Conservation (phyloP, 1,140 invertebrate species). For the Eueides isabella region DNA sequence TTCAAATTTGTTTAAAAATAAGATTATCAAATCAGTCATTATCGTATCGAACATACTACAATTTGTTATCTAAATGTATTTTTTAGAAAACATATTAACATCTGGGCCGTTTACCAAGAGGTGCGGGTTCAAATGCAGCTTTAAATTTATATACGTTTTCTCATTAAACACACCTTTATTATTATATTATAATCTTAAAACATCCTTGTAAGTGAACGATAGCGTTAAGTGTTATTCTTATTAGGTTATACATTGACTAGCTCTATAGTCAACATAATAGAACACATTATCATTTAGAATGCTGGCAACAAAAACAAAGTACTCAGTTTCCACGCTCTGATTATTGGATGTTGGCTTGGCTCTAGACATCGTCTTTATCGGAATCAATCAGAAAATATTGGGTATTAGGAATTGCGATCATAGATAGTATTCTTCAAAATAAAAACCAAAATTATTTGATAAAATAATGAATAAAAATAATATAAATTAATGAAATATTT, state of each 20-base stretch:
- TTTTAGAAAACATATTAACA: too few relatives aligned
- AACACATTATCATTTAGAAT: slow-evolving; percentile 49
- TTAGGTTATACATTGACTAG: slow-evolving; percentile 21
- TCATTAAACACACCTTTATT: slow-evolving; percentile 23
- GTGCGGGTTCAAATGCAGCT: too few relatives aligned
- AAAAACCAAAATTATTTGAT: background rate
- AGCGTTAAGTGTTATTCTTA: slow-evolving; percentile 52
- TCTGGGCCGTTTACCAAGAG: too few relatives aligned
- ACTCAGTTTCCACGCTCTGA: slow-evolving; percentile 81
- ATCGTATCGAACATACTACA: slow-evolving; percentile 24
- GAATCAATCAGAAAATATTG: slow-evolving; percentile 70
- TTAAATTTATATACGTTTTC: background rate
- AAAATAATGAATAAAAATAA: background rate
- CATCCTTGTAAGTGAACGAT: slow-evolving; percentile 59
- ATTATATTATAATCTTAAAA: slow-evolving; percentile 25
- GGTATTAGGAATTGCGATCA: slow-evolving; percentile 19
- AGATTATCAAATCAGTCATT: slow-evolving; percentile 16
- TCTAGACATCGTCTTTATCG: slow-evolving; percentile 79
- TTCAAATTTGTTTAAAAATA: slow-evolving; percentile 29
- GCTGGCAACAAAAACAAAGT: slow-evolving; percentile 61
- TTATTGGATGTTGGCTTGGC: slow-evolving; percentile 82
- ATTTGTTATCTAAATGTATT: slow-evolving; percentile 31
- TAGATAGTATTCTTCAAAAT: background rate
- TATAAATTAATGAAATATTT: too few relatives aligned
- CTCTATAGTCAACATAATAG: slow-evolving; percentile 31